Percentiles rank a stretch among this genome's conserved stretches.
Evolutionary conservation across 2,797 vertebrate species (phyloP).

Genomic region (Pseudochirops corinnae): DNA sequence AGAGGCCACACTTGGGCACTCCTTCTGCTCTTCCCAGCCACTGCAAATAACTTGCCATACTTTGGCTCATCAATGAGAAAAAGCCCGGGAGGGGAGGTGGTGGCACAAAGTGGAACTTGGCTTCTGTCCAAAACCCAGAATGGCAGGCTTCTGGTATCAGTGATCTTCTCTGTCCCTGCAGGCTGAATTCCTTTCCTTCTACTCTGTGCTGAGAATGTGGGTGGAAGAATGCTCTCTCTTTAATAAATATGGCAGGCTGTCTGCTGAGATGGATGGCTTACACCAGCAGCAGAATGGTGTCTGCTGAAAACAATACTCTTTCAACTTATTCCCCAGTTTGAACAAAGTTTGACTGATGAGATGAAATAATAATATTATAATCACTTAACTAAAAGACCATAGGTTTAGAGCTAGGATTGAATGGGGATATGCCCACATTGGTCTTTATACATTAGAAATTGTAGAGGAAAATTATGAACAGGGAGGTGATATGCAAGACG

Average conservation of each 20-base stretch:
- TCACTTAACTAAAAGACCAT: background rate
- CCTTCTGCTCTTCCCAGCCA: background rate
- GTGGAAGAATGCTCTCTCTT: background rate
- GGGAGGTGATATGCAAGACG: background rate
- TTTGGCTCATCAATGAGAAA: background rate
- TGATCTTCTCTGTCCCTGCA: background rate
- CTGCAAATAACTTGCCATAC: background rate
- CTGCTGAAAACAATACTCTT: background rate
- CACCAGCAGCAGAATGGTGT: background rate
- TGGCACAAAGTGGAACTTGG: background rate
- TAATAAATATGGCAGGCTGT: background rate
- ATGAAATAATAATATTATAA: background rate
- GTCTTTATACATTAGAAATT: background rate
- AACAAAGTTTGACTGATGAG: background rate
- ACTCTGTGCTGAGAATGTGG: constrained; percentile 1
- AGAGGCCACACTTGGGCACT: background rate
- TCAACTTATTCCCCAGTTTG: background rate
- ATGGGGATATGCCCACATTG: background rate
- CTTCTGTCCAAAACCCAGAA: background rate
- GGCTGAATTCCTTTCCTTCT: constrained; percentile 22
- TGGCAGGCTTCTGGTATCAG: background rate
- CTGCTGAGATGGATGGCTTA: background rate
- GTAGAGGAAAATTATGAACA: background rate
- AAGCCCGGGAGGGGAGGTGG: background rate
- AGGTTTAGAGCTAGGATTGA: background rate